Evolutionary conservation across 2,113 vertebrate genomes (phyloP).

Genomic region (Ornithorhynchus anatinus): DNA sequence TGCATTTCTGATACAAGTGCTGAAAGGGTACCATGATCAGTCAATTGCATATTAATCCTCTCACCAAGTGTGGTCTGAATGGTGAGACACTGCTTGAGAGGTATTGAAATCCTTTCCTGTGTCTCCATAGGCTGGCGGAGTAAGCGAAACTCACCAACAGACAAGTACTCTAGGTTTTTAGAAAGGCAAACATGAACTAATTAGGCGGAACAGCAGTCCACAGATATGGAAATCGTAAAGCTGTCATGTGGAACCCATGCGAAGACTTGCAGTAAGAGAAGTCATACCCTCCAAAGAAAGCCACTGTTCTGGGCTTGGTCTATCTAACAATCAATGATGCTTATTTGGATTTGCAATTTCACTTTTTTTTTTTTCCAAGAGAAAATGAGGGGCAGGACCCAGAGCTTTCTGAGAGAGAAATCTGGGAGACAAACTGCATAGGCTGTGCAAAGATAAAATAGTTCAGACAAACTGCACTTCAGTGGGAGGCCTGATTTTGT

Average conservation of each 20-base stretch:
- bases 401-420: neutral
- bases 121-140: neutral
- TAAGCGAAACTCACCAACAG: neutral
- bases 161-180: neutral
- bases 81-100: neutral
- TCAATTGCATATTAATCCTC: neutral
- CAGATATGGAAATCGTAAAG: neutral
- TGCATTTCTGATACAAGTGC: neutral
- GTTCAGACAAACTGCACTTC: neutral
- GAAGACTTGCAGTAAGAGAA: neutral
- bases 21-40: neutral
- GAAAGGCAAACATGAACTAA: neutral
- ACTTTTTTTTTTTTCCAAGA: neutral
- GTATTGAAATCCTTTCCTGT: neutral
- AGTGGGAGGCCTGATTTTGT: neutral
- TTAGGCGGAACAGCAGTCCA: neutral
- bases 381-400: neutral
- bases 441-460: slow-evolving; percentile 32
- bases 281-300: no score
- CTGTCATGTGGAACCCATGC: neutral
- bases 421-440: neutral
- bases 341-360: neutral
- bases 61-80: neutral
- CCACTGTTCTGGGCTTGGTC: no score
- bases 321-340: no score